These are phyloP conservation scores for Neuroscelio doddi DNA, from an alignment of 2,888 invertebrate genomes.

Conservation along the genomic window DNA sequence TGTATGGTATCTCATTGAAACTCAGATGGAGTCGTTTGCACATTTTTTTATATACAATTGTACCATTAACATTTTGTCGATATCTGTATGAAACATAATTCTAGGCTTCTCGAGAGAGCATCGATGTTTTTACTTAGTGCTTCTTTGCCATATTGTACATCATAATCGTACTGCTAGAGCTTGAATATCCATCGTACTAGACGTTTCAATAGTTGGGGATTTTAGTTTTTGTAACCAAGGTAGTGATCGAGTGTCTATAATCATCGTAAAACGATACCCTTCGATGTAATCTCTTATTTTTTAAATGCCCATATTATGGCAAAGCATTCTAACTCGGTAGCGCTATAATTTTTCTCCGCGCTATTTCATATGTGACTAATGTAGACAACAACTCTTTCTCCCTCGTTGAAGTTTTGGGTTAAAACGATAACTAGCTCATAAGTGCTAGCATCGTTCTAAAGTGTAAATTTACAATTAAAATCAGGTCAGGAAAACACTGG, in stretches of 20 bases:
- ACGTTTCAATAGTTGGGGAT: conserved; percentile 39
- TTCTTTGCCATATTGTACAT: too few relatives aligned
- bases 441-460: conserved; percentile 25
- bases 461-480: conserved; percentile 10
- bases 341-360: conserved; percentile 43
- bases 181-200: conserved; percentile 42
- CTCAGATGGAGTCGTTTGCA: too few relatives aligned
- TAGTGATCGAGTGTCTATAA: conserved; percentile 47
- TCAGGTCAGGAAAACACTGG: conserved; percentile 14
- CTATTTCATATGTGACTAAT: conserved; percentile 2
- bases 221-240: conserved; percentile 41
- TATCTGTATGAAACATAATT: too few relatives aligned
- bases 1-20: too few relatives aligned
- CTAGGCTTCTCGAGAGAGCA: too few relatives aligned
- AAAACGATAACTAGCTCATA: conserved; percentile 15
- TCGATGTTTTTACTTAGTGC: too few relatives aligned
- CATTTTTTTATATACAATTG: too few relatives aligned
- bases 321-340: conserved; percentile 44
- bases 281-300: conserved; percentile 50
- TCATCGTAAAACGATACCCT: conserved; percentile 49
- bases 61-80: too few relatives aligned
- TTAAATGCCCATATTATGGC: conserved; percentile 49
- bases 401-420: background rate
- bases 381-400: conserved; percentile 41
- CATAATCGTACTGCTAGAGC: too few relatives aligned